A percentile compares a stretch with the other conserved stretches of the same genome.
These are phyloP conservation scores for Oreochromis tanganicae DNA, from an alignment of 2,113 vertebrate genomes.

Conservation along the genomic window DNA sequence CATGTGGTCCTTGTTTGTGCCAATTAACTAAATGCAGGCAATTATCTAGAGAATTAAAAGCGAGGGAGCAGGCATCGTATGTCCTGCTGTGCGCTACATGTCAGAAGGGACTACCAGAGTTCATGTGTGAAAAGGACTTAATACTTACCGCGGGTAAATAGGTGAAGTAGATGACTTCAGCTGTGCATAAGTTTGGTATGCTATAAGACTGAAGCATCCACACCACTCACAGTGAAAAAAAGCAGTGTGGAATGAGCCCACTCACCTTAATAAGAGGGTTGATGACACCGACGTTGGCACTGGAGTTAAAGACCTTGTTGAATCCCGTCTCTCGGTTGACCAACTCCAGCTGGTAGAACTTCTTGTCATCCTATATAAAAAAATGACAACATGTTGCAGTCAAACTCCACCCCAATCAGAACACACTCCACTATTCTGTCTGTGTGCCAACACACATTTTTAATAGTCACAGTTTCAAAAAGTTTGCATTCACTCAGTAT, in stretches of 20 bases:
- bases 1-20: not conserved
- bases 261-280: slow-evolving; percentile 97
- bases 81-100: not conserved
- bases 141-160: not conserved
- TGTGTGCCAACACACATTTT: not conserved
- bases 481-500: not conserved
- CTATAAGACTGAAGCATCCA: not conserved
- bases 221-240: not conserved
- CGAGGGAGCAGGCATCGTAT: not conserved
- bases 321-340: slow-evolving; percentile 98
- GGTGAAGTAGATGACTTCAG: not conserved
- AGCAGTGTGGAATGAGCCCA: not conserved
- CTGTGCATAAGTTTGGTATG: not conserved
- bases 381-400: not conserved
- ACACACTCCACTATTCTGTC: not conserved
- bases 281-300: slow-evolving; percentile 94
- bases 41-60: not conserved
- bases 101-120: not conserved
- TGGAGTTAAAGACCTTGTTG: slow-evolving; percentile 97
- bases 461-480: not conserved
- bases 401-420: not conserved
- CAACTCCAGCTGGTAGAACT: slow-evolving; percentile 98
- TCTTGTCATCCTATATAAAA: slow-evolving; percentile 91
- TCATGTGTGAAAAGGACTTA: not conserved
- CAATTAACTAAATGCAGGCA: not conserved